Conservation (phyloP, 2,797 vertebrate genomes). For the Silurus aristotelis region DNA sequence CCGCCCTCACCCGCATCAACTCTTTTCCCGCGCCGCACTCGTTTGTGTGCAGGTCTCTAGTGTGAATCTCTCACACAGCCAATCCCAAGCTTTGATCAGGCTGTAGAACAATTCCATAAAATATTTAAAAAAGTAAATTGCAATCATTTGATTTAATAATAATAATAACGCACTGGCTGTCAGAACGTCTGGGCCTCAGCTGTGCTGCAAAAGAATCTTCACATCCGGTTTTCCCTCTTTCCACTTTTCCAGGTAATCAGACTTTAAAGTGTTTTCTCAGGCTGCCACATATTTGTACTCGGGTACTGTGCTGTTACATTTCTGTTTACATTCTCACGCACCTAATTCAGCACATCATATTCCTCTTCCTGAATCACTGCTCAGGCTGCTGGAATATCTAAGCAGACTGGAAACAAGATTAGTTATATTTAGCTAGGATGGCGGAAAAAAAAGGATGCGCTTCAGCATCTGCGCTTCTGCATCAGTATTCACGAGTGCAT, state of each 20-base stretch:
- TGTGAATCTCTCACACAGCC: not conserved
- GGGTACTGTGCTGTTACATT: not conserved
- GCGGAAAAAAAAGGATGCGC: not conserved
- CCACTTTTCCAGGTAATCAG: not conserved
- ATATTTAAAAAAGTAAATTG: not conserved
- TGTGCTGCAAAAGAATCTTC: not conserved
- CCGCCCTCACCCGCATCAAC: too few relatives aligned
- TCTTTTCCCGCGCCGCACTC: too few relatives aligned
- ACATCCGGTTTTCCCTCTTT: not conserved
- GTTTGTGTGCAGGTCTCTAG: not conserved
- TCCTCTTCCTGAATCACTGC: constrained; percentile 1
- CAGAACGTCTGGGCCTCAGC: not conserved
- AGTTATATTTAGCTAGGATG: not conserved
- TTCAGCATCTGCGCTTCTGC: not conserved
- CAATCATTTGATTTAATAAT: not conserved
- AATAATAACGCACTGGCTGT: not conserved
- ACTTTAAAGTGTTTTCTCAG: not conserved
- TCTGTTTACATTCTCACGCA: not conserved
- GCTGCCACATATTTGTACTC: not conserved
- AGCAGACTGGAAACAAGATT: not conserved
- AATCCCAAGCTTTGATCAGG: not conserved
- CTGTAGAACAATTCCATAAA: not conserved
- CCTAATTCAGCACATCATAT: not conserved
- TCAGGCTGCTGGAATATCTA: not conserved
- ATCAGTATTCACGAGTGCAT: constrained; percentile 16